Evolutionary conservation across 2,888 invertebrate species (phyloP).

Genomic region (Eurytoma adleriae): DNA sequence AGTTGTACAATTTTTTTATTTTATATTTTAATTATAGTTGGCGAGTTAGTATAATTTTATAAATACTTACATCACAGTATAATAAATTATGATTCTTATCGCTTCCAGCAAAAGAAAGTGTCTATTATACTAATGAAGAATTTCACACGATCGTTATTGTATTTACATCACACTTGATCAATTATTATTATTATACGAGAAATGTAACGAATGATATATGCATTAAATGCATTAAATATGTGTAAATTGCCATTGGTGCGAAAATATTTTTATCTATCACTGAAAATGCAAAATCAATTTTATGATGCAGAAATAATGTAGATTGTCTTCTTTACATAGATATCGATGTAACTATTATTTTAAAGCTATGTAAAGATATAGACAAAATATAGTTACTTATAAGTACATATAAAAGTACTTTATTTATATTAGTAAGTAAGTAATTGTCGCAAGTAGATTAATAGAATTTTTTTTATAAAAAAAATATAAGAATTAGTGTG

Average conservation of each 20-base stretch:
- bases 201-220: conserved; percentile 16
- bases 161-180: conserved; percentile 22
- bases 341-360: conserved; percentile 22
- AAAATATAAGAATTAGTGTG: neutral
- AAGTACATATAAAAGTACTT: neutral
- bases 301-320: conserved; percentile 35
- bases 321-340: conserved; percentile 16
- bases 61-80: too few species aligned
- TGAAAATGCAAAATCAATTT: conserved; percentile 30
- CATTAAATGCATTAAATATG: conserved; percentile 15
- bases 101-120: too few species aligned
- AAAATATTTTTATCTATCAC: conserved; percentile 37
- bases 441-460: conserved; percentile 34
- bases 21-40: too few species aligned
- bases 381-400: conserved; percentile 19
- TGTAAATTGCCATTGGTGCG: conserved; percentile 37
- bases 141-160: conserved; percentile 9
- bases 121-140: neutral
- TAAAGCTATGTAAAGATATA: conserved; percentile 9
- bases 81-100: too few species aligned
- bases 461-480: conserved; percentile 13
- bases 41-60: too few species aligned
- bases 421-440: conserved; percentile 10
- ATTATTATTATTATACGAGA: conserved; percentile 16
- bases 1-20: too few species aligned